Conservation (phyloP, 2,797 vertebrate genomes). For the Rhincodon typus region DNA sequence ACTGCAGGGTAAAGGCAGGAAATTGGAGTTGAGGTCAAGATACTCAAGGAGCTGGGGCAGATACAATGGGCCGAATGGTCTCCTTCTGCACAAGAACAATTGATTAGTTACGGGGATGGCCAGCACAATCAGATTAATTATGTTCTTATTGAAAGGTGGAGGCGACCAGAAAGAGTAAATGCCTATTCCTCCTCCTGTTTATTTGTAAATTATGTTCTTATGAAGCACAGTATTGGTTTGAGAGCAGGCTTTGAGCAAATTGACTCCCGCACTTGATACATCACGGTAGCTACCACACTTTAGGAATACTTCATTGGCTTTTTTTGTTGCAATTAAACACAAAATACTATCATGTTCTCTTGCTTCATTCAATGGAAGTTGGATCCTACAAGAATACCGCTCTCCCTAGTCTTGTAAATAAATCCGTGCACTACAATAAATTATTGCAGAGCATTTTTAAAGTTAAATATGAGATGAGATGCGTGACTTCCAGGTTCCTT, state of each 20-base stretch:
- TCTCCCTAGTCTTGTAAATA: not conserved
- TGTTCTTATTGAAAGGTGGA: too few relatives aligned
- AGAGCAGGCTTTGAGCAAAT: not conserved
- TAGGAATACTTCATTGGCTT: not conserved
- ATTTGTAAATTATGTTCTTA: too few relatives aligned
- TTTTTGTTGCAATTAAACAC: not conserved
- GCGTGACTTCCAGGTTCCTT: not conserved
- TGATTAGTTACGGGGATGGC: too few relatives aligned
- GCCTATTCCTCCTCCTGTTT: too few relatives aligned
- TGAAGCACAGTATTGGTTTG: not conserved
- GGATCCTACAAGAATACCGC: not conserved
- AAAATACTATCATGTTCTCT: not conserved
- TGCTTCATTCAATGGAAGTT: not conserved
- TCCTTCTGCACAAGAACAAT: too few relatives aligned
- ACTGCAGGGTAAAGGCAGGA: too few relatives aligned
- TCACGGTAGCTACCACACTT: not conserved
- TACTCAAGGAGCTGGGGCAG: too few relatives aligned
- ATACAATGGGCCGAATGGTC: too few relatives aligned
- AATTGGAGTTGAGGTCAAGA: too few relatives aligned
- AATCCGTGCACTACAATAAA: not conserved
- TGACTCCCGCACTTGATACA: not conserved
- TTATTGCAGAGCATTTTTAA: not conserved
- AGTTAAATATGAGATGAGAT: not conserved
- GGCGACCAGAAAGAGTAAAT: too few relatives aligned
- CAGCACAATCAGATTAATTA: too few relatives aligned